A percentile compares a stretch with the other conserved stretches of the same genome.
phyloP scores from a whole-genome alignment of 2,797 vertebrate genomes.

The Thaleichthys pacificus region DNA sequence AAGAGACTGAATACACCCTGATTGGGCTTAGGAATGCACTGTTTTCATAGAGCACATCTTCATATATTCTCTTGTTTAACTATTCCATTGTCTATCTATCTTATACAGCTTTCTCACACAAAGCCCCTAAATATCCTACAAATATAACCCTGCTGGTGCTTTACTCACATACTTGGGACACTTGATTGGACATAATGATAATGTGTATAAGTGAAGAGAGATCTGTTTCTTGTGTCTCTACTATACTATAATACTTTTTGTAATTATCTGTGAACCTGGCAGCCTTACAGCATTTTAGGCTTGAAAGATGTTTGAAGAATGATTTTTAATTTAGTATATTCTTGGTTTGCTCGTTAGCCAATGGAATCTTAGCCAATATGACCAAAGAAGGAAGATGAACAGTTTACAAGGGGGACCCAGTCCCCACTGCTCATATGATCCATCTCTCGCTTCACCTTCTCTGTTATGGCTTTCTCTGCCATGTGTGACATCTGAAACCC shows the following conservation, averaged over 20 bases:
- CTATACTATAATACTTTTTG: too few relatives aligned
- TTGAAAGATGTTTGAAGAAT: too few relatives aligned
- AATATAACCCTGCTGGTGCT: not conserved
- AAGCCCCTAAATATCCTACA: not conserved
- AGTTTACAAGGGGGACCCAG: not conserved
- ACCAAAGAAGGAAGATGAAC: not conserved
- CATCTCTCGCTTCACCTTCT: slow-evolving; percentile 3
- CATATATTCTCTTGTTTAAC: not conserved
- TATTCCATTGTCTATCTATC: not conserved
- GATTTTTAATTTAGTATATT: too few relatives aligned
- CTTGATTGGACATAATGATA: not conserved
- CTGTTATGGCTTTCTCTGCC: slow-evolving; percentile 30
- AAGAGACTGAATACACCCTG: slow-evolving; percentile 24
- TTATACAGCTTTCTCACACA: slow-evolving; percentile 5
- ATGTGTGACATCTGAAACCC: slow-evolving; percentile 28
- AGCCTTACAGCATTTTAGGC: too few relatives aligned
- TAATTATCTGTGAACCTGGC: too few relatives aligned
- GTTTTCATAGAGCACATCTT: not conserved
- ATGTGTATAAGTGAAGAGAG: too few relatives aligned
- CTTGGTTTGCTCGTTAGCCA: not conserved
- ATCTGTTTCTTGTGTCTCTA: too few relatives aligned
- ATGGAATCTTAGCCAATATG: not conserved
- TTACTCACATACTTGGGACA: too few relatives aligned
- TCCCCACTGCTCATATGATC: slow-evolving; percentile 43
- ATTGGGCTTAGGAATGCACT: not conserved